Base-by-base conservation (phyloP, 2,888 invertebrate species). In the Gastracanthus pulcherrimus region DNA sequence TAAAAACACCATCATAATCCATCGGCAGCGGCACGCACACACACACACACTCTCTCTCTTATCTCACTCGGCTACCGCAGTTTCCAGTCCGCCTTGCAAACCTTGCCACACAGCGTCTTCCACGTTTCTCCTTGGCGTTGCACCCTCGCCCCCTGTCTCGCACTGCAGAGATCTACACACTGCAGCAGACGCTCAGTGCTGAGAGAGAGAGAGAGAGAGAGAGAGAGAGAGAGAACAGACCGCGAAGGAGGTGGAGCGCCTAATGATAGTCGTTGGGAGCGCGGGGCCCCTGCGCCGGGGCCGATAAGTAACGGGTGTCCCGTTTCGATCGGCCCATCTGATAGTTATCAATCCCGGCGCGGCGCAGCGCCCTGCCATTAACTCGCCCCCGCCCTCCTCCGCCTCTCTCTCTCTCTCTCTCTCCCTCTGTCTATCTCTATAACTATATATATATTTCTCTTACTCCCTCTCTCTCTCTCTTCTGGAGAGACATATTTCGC, bases 281-380 rank as follows among this genome's bases (percentile, higher is more conserved):
- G n/a, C n/a, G n/a, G n/a, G n/a, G n/a, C n/a, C n/a, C n/a, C n/a
- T n/a, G n/a, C n/a, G n/a, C n/a, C n/a, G n/a, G n/a, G n/a, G 19
- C 29, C 81, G 78, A 82, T 89, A 89, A 90, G 87, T 88, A 89
- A 88, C 88, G 89, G 90, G 89, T 89, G 87, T 88, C 88, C 86
- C 85, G 87, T 89, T 88, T 88, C 89, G 87, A 89, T 89, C 87
- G 88, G 85, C 86, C 85, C 86, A 86, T 88, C 86, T 86, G 87
- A 89, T 89, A 87, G 88, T 89, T 89, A 90, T 89, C 89, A 88
- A 89, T 89, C 86, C 72, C 79, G 60, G 72, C 86, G n/a, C 83
- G 85, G 87, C 72, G 70, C 51, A 76, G 86, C 84, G 86, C 88
- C 86, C 89, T 89, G 87, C 88, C 85, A 89, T 89, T 90, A 89